A percentile compares a stretch with the other conserved stretches of the same genome.
These are phyloP conservation scores for Catharus minimus DNA, from an alignment of 2,113 vertebrate genomes.

Conservation along the genomic window DNA sequence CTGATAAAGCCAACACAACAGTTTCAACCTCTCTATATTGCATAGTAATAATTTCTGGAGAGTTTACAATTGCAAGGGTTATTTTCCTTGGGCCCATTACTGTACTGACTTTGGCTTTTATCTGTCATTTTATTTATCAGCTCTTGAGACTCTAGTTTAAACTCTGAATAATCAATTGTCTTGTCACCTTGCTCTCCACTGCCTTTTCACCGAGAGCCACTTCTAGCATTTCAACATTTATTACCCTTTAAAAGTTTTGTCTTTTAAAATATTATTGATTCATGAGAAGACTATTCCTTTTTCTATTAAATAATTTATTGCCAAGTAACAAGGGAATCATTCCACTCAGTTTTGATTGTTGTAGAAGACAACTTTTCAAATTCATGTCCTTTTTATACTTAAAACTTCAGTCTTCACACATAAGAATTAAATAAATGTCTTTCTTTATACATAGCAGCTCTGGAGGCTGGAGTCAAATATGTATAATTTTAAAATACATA, in stretches of 20 bases:
- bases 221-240: not conserved
- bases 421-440: not conserved
- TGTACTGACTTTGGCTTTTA: not conserved
- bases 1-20: not conserved
- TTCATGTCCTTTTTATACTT: not conserved
- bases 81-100: not conserved
- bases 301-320: not conserved
- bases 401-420: not conserved
- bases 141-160: not conserved
- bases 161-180: not conserved
- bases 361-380: not conserved
- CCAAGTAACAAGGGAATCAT: not conserved
- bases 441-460: not conserved
- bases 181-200: not conserved
- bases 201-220: accelerated
- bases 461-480: not conserved
- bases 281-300: not conserved
- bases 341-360: not conserved
- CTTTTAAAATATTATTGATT: not conserved
- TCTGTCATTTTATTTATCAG: not conserved
- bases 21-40: not conserved
- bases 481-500: not conserved
- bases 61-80: not conserved
- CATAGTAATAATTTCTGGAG: not conserved
- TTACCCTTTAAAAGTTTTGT: not conserved